Evolutionary conservation across 92 coral and sea anemone genomes (phyloP).

Genomic region (Montipora capitata): DNA sequence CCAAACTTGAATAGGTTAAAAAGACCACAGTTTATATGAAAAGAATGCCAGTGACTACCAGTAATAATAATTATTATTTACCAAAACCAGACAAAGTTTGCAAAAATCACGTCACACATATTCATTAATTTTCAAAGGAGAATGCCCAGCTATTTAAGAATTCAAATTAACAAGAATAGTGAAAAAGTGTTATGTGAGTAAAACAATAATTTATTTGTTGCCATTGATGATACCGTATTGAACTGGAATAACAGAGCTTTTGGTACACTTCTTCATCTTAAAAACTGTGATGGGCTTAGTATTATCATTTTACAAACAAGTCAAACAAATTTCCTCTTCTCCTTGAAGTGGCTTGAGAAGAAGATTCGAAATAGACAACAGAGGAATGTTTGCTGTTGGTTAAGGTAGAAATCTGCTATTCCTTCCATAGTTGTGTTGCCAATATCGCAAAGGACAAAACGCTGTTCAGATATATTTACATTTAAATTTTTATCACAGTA

Average conservation of each 20-base stretch:
- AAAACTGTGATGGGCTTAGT: too few relatives aligned
- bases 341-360: too few relatives aligned
- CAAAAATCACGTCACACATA: too few relatives aligned
- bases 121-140: neutral
- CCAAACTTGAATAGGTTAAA: neutral
- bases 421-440: neutral
- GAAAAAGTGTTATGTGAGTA: neutral
- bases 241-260: too few relatives aligned
- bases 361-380: neutral
- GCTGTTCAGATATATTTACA: neutral
- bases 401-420: too few relatives aligned
- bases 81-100: too few relatives aligned
- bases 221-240: too few relatives aligned
- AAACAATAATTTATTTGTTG: neutral
- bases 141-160: neutral
- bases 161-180: neutral
- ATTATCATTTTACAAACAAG: neutral
- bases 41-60: neutral
- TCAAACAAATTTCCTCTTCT: neutral
- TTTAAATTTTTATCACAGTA: neutral
- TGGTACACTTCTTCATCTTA: too few relatives aligned
- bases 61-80: too few relatives aligned
- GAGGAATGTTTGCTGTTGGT: neutral
- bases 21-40: neutral
- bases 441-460: neutral